These are phyloP conservation scores for Leptonema lineaticorne DNA, from an alignment of 1,140 invertebrate species.

Conservation along the genomic window DNA sequence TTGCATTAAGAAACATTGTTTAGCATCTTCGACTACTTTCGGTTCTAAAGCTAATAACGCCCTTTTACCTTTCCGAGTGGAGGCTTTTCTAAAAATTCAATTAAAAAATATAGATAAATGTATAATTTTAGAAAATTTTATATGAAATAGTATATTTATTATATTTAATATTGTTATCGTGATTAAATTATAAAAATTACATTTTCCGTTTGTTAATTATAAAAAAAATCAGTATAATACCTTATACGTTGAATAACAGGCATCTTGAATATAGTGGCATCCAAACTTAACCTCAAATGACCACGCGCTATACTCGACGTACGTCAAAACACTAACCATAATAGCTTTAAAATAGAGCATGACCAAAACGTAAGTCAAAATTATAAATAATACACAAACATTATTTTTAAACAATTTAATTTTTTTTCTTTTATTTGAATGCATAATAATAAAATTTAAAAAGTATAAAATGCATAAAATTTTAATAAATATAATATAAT, in stretches of 20 bases:
- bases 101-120: neutral
- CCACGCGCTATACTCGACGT: neutral
- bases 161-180: neutral
- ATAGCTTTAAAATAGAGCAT: too few species aligned
- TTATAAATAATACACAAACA: too few species aligned
- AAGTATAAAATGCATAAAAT: too few species aligned
- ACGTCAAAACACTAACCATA: neutral
- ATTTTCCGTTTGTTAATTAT: too few species aligned
- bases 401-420: too few species aligned
- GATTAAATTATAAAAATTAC: neutral
- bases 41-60: slow-evolving; percentile 79
- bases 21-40: slow-evolving; percentile 86
- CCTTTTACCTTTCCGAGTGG: slow-evolving; percentile 85
- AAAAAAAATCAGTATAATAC: slow-evolving; percentile 36
- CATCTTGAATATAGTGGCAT: slow-evolving; percentile 42
- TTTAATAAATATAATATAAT: too few species aligned
- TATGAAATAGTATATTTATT: neutral
- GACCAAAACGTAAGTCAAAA: too few species aligned
- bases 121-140: neutral
- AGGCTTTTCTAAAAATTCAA: slow-evolving; percentile 73
- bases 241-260: slow-evolving; percentile 54
- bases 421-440: too few species aligned
- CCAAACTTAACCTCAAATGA: slow-evolving; percentile 3
- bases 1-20: slow-evolving; percentile 82
- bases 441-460: too few species aligned